Percentiles rank a stretch among this genome's conserved stretches.
phyloP scores from a whole-genome alignment of 2,113 vertebrate species.

The Glaucidium brasilianum region DNA sequence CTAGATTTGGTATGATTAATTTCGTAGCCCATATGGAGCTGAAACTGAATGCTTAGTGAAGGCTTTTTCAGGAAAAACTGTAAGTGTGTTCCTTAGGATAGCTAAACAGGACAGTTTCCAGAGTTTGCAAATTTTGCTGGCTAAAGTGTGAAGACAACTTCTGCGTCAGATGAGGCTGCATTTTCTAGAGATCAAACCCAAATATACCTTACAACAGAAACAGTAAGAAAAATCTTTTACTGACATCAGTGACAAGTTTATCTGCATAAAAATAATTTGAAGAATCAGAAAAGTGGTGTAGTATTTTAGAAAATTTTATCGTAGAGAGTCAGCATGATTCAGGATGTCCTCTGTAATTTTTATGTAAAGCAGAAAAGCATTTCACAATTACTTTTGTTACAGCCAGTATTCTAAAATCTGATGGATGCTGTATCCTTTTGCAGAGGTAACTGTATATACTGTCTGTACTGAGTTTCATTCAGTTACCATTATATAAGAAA shows the following conservation, averaged over 20 bases:
- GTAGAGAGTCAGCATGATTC: background rate
- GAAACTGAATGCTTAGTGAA: background rate
- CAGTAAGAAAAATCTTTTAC: background rate
- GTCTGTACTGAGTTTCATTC: background rate
- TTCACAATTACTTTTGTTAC: background rate
- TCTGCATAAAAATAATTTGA: background rate
- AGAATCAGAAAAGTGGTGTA: background rate
- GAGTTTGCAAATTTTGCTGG: background rate
- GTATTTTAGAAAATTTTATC: background rate
- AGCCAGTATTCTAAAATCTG: background rate
- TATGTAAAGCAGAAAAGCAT: background rate
- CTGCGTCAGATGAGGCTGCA: background rate
- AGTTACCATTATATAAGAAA: background rate
- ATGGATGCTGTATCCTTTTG: background rate
- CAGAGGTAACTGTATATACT: background rate
- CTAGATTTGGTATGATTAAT: rapidly evolving
- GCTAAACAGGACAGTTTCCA: background rate
- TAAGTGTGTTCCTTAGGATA: background rate
- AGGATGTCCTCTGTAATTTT: background rate
- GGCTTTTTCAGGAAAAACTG: background rate
- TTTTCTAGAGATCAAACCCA: background rate
- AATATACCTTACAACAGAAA: background rate
- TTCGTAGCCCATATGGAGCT: background rate
- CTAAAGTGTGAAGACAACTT: background rate
- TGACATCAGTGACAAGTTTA: background rate